Percentiles rank a stretch among this genome's conserved stretches.
phyloP scores from a whole-genome alignment of 2,113 vertebrate genomes.

The Sinosuthora webbiana region DNA sequence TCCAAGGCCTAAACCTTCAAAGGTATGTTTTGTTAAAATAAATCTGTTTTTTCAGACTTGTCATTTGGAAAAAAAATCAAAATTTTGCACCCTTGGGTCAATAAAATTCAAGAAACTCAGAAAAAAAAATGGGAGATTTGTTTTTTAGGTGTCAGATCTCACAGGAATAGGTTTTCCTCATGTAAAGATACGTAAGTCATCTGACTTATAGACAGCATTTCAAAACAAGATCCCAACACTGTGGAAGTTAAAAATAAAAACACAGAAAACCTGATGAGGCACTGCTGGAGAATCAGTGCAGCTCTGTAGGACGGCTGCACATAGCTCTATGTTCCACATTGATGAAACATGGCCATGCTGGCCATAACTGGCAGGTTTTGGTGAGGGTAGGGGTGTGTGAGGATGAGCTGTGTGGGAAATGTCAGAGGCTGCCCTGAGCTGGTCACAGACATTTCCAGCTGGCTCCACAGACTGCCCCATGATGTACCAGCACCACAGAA shows the following conservation, averaged over 20 bases:
- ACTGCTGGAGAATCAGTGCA: not conserved
- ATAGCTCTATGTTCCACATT: rapidly evolving
- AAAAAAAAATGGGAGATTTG: not conserved
- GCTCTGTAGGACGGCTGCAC: not conserved
- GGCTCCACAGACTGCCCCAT: not conserved
- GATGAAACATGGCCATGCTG: rapidly evolving
- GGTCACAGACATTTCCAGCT: not conserved
- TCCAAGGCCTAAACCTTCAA: not conserved
- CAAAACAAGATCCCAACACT: not conserved
- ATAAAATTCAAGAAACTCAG: not conserved
- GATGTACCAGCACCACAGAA: rapidly evolving
- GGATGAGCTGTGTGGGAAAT: not conserved
- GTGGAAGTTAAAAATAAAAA: not conserved
- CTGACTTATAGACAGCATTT: not conserved
- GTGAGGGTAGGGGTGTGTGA: not conserved
- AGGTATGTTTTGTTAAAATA: not conserved
- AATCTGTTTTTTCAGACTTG: not conserved
- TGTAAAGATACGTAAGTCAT: not conserved
- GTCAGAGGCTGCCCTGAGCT: not conserved
- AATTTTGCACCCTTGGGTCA: not conserved
- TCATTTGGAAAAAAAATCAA: not conserved
- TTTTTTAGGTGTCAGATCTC: not conserved
- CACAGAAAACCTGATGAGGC: not conserved
- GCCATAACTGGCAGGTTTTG: not conserved
- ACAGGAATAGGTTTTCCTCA: not conserved